Base-by-base conservation (phyloP, 2,797 vertebrate genomes). In the Fratercula arctica region DNA sequence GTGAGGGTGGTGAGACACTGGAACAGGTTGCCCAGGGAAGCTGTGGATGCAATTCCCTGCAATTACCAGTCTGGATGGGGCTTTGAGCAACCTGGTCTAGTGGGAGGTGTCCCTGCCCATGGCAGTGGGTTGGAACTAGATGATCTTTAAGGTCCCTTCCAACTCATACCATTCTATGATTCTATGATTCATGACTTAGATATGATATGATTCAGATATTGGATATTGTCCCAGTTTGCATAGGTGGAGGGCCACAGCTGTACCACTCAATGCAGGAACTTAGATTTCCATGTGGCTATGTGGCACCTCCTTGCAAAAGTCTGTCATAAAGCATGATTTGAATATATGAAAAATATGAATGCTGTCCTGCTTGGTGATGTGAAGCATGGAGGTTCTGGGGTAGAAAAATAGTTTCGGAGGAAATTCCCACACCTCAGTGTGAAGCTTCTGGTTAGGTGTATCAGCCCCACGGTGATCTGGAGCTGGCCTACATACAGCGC, bases 381-480 rank as follows among this genome's bases (percentile, higher is more conserved):
- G 45, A 57, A 63, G 23, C 4, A 2, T 41, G 18, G 51, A 41
- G 57, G 19, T 45, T 14, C 21, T 60, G 23, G 13, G 26, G 7
- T 41, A 82, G 57, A 45, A 73, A 61, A 61, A 4, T 4, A 29
- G 16, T 10, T 48, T 68, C 28, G 60, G 35, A 39, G 67, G 56
- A 75, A 91, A 82, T 83, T 45, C 4, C 7, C 13, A 35, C 11
- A 33, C 18, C 19, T 79, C 5, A 43, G 11, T 41, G 21, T 2
- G 11, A 67, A 63, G 25, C 6, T 31, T 12, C 46, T 60, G 33
- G 35, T 45, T 76, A 67, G 15, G 29, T 45, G 16, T 50, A 74
- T 53, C 57, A 46, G 28, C 18, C 16, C 2, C 1, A 24, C 3
- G 1, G 1, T 2, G 11, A 13, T 26, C 45, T 35, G 23, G 28